Conservation (phyloP, 2,113 vertebrate genomes). For the Puffinus mauretanicus region DNA sequence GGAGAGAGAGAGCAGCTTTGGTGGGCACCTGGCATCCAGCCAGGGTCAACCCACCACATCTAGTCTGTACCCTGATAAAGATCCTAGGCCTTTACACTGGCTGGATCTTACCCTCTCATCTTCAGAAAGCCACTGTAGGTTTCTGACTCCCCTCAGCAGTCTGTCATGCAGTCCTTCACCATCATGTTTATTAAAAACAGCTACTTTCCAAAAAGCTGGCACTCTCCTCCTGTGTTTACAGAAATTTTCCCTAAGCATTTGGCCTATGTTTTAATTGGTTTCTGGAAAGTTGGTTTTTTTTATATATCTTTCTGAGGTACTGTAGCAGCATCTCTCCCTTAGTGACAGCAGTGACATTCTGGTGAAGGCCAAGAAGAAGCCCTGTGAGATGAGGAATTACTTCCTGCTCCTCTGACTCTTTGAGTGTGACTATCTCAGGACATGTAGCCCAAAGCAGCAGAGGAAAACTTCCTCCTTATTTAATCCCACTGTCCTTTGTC, state of each 20-base stretch:
- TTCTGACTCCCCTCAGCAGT: neutral
- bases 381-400: neutral
- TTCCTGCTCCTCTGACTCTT: neutral
- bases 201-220: neutral
- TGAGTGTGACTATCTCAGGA: neutral
- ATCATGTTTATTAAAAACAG: conserved; percentile 14
- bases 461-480: neutral
- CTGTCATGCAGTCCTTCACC: neutral
- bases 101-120: neutral
- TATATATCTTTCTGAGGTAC: neutral
- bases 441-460: neutral
- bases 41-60: neutral
- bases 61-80: neutral
- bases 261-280: conserved; percentile 46
- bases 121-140: neutral
- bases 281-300: neutral
- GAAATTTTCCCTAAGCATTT: conserved; percentile 45
- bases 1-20: too few species aligned
- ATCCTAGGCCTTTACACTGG: neutral
- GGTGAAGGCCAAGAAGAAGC: neutral
- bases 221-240: conserved; percentile 33
- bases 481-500: neutral
- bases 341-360: neutral
- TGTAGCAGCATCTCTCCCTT: neutral
- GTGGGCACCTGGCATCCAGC: too few species aligned